A percentile compares a stretch with the other conserved stretches of the same genome.
Conservation (phyloP, 2,797 vertebrate genomes). For the Crenuchus spilurus region DNA sequence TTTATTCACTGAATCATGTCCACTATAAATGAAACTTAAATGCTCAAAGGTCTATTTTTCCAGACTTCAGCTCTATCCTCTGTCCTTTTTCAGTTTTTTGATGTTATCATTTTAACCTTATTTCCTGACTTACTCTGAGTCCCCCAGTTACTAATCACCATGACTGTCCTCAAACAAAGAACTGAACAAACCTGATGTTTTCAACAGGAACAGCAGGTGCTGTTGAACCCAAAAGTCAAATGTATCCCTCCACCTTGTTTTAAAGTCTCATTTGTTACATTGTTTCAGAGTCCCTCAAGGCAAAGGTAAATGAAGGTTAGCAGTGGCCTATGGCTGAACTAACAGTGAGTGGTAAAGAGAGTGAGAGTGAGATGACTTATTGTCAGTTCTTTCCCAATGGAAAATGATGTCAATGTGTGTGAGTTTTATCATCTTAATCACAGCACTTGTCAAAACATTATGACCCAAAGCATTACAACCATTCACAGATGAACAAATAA, state of each 20-base stretch:
- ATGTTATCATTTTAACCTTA: slow-evolving; percentile 14
- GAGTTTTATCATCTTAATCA: too few relatives aligned
- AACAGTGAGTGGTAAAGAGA: slow-evolving; percentile 23
- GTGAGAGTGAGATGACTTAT: background rate
- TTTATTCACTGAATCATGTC: background rate
- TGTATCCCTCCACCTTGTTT: slow-evolving; percentile 1
- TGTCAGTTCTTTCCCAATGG: background rate
- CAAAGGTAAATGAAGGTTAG: slow-evolving; percentile 61
- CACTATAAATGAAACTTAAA: background rate
- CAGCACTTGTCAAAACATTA: too few relatives aligned
- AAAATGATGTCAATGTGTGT: too few relatives aligned
- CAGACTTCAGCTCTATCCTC: background rate
- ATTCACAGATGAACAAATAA: too few relatives aligned
- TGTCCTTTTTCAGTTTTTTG: background rate
- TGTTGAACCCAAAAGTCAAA: slow-evolving; percentile 2
- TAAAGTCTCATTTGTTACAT: slow-evolving; percentile 40
- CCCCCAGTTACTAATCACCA: slow-evolving; percentile 2
- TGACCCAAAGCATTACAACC: too few relatives aligned
- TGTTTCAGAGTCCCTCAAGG: slow-evolving; percentile 51
- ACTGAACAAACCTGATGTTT: slow-evolving; percentile 6
- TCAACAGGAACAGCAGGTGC: slow-evolving; percentile 19
- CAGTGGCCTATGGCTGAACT: slow-evolving; percentile 49
- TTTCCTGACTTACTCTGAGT: slow-evolving; percentile 8
- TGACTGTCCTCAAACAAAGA: slow-evolving; percentile 16
- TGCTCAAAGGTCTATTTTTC: background rate